Conservation (phyloP, 2,797 vertebrate genomes). For the Agapornis canus region DNA sequence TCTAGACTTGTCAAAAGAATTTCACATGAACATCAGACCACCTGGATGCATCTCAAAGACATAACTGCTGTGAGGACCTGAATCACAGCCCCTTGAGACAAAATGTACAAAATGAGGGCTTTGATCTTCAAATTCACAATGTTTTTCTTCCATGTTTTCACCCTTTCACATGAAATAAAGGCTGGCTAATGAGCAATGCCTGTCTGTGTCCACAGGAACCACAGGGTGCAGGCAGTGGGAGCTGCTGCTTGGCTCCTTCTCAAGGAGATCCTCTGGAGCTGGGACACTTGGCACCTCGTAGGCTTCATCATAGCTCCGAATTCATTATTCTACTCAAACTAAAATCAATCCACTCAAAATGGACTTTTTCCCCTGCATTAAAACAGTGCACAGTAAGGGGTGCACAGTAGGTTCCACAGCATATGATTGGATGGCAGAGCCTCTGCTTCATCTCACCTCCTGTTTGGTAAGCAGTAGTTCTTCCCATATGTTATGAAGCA, state of each 20-base stretch:
- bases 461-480: background rate
- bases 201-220: rapidly evolving
- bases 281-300: rapidly evolving
- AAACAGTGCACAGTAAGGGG: background rate
- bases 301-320: background rate
- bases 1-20: constrained; percentile 28
- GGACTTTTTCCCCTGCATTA: rapidly evolving
- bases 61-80: rapidly evolving
- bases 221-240: background rate
- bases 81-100: rapidly evolving
- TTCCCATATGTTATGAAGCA: background rate
- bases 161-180: background rate
- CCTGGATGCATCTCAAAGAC: background rate
- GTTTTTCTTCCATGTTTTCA: background rate
- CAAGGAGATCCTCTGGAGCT: background rate
- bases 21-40: background rate
- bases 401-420: background rate
- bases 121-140: background rate
- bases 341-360: background rate
- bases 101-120: background rate
- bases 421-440: background rate
- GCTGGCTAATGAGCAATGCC: background rate
- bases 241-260: rapidly evolving
- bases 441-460: background rate
- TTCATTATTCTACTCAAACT: background rate